Evolutionary conservation across 2,797 vertebrate species (phyloP), one percentile per base, ranked within the genome.

Genomic region (Xerus rutilus): DNA sequence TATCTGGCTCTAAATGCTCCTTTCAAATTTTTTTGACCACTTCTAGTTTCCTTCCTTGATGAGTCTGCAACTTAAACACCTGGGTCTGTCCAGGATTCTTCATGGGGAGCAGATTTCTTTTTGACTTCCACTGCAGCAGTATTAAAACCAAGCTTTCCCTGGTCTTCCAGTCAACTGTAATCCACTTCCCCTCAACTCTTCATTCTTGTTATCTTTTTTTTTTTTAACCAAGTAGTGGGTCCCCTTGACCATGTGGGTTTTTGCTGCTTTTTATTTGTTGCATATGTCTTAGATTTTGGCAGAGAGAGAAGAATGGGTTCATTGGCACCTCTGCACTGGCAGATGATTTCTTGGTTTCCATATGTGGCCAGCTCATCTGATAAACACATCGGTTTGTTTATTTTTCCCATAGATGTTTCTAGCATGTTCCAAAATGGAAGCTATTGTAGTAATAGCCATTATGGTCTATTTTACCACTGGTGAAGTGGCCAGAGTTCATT

Each of bases 341-440:
- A 39, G 49, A 69, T 28, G n/a, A 70, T 84, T 32, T 30, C 49
- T 94, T 76, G 73, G 35, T 74, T 77, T 93, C 85, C 72, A 45
- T 67, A 20, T 30, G 94, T 49, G 28, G 52, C 62, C 21, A 85
- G 5, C 20, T 74, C 47, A 67, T 90, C 25, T 32, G 65, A 81
- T 43, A 82, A 86, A 96, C 49, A 3, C 83, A 20, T 59, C 77
- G 21, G 35, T 17, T 57, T 54, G 2, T 79, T 93, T 91, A 62
- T 89, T 85, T 87, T 89, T 64, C 54, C 77, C 78, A 62, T 47
- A 95, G 93, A 86, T 81, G 92, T 96, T 94, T 81, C 74, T 86
- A 47, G 49, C n/a, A 45, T 78, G 35, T 17, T 94, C 74, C 82
- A 77, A 79, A 95, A 83, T 69, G 70, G 77, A 84, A 95, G 52